Base-by-base conservation (phyloP, 2,888 invertebrate species). In the Lathronympha strigana region DNA sequence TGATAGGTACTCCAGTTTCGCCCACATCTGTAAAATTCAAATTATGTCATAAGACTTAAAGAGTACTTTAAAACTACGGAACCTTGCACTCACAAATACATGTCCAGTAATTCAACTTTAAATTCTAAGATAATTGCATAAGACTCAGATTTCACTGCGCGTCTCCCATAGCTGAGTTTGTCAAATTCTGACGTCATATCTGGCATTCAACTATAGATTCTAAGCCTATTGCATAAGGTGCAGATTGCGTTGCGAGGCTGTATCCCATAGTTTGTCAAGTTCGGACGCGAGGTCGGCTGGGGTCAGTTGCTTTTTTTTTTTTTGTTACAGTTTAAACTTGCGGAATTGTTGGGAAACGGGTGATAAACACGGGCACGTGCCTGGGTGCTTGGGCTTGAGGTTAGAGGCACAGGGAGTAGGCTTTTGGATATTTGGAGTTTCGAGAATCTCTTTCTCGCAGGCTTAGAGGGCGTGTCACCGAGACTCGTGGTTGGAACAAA, bases 281-380 rank as follows among this genome's bases (percentile, higher is more conserved):
- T 57, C 9, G 28, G 50, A 25, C 63, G 63, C 58, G 63, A 58
- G 63, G 58, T 64, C 63, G 58, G 11, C 17, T n/a, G 17, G 51
- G 63, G 63, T 64, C 63, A 64, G 8, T 2, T 17, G 49, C 17
- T 45, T 64, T 64, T 23, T 45, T 64, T 64, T 64, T 51, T 43
- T 49, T n/a, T n/a, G 21, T 31, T 43, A 45, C 58, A 45, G 63
- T 64, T 63, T 45, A 43, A 45, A 28, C 50, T 50, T 57, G 58
- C 63, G 25, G 58, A 58, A 51, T 36, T 15, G 31, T 33, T 50
- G 57, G 23, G 53, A 31, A 53, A 62, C 53, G 17, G 53, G 45
- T 36, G 36, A 36, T 25, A 21, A 33, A 21, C 19, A 8, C 15
- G n/a, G n/a, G 43, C 57, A 57, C 57, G 57, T 43, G 45, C 57